A percentile compares a stretch with the other conserved stretches of the same genome.
Conservation (phyloP, 2,113 vertebrate genomes). For the Plecotus auritus region DNA sequence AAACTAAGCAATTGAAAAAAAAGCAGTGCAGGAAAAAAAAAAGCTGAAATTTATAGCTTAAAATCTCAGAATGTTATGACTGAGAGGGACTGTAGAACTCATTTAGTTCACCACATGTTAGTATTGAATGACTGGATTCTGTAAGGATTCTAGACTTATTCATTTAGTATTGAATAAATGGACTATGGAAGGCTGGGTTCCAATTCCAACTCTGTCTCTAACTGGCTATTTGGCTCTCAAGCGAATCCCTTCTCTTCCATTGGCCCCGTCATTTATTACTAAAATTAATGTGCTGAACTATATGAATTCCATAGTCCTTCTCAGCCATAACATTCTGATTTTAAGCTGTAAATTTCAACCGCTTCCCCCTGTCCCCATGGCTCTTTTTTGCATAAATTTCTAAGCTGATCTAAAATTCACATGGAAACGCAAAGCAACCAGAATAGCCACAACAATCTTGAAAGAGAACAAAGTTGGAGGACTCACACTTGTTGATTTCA, state of each 20-base stretch:
- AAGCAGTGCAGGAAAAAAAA: background rate
- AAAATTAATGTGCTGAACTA: background rate
- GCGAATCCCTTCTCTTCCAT: background rate
- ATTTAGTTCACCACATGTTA: background rate
- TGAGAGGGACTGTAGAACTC: background rate
- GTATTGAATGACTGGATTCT: background rate
- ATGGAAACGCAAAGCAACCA: background rate
- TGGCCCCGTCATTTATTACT: background rate
- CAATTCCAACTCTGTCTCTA: background rate
- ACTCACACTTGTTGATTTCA: background rate
- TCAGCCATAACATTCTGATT: background rate
- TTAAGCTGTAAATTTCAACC: constrained; percentile 14
- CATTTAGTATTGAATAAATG: background rate
- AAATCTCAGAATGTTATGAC: background rate
- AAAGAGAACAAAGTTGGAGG: constrained; percentile 12
- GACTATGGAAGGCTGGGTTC: background rate
- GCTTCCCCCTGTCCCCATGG: no score
- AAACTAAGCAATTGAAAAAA: background rate
- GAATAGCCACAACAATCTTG: background rate
- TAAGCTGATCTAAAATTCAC: background rate
- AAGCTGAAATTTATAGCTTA: background rate
- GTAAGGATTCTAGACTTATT: background rate
- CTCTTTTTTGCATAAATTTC: background rate
- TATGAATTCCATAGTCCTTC: background rate
- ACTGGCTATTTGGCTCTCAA: background rate